Evolutionary conservation across 2,888 invertebrate genomes (phyloP), one percentile per base, ranked within the genome.

Genomic region (Rhamnusium bicolor): DNA sequence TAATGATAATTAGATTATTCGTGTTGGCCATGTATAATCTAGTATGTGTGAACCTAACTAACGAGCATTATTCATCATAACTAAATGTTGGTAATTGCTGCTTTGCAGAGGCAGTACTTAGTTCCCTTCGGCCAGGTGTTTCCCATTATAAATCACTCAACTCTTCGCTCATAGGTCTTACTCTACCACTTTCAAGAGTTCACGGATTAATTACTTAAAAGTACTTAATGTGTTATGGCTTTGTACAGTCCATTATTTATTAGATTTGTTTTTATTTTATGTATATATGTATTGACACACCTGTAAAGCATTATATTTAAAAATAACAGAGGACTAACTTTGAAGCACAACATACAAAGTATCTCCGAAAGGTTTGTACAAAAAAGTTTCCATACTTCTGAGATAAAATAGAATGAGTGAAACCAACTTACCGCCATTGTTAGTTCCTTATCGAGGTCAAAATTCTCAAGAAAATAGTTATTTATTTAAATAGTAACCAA

Each of bases 61-160:
- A 62, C 69, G 62, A 69, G 60, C 40, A 40, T 62, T 56, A 69
- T 69, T 69, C 53, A 69, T 69, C 69, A 62, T 62, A 62, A 21
- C 61, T 69, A 69, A 69, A 62, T 69, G 69, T 69, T 47, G 32
- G 53, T 69, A 69, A 69, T 69, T 69, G 69, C 62, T 62, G 69
- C 54, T 54, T 61, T 54, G 61, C 61, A 54, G 62, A 69, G 69
- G 61, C 46, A 46, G 61, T 69, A 69, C 61, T 61, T 21, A 54
- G 62, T 62, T 69, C 62, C 69, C 69, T 69, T 69, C 69, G 61
- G 69, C 69, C 69, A 69, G 69, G 69, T 69, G 69, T 69, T 69
- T 40, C 54, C 54, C 53, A 69, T 69, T 69, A 67, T 67, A 67
- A 67, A 67, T 67, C 67, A 67, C 67, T 67, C 46, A 67, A 21